Conservation (phyloP, 2,113 vertebrate species). For the Halichoeres trimaculatus region DNA sequence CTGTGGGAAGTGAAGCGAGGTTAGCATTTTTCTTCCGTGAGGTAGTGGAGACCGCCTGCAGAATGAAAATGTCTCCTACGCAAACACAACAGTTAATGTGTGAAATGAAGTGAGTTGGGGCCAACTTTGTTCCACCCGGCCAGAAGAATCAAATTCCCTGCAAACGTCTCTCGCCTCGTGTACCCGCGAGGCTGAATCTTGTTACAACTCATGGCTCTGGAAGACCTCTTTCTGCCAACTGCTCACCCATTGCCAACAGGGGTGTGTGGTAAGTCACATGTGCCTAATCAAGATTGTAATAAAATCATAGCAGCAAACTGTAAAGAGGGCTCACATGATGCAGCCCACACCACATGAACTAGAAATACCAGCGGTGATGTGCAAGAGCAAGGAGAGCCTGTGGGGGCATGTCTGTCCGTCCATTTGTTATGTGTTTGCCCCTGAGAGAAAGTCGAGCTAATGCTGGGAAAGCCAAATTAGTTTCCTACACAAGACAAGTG, state of each 20-base stretch:
- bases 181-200: slow-evolving; percentile 48
- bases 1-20: slow-evolving; percentile 66
- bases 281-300: slow-evolving; percentile 75
- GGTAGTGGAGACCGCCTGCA: slow-evolving; percentile 76
- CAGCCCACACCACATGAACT: slow-evolving; percentile 56
- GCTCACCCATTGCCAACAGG: slow-evolving; percentile 54
- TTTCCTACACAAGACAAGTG: slow-evolving; percentile 42
- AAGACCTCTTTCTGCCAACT: slow-evolving; percentile 53
- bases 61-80: slow-evolving; percentile 66
- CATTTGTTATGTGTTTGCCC: slow-evolving; percentile 64
- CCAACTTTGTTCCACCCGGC: slow-evolving; percentile 56
- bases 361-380: slow-evolving; percentile 52
- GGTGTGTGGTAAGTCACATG: slow-evolving; percentile 74
- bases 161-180: slow-evolving; percentile 27
- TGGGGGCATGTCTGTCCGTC: slow-evolving; percentile 50
- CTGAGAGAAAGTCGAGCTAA: slow-evolving; percentile 46
- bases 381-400: slow-evolving; percentile 37
- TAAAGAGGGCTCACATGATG: slow-evolving; percentile 75
- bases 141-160: slow-evolving; percentile 59
- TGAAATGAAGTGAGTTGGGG: slow-evolving; percentile 66
- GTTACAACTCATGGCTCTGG: slow-evolving; percentile 47
- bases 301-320: slow-evolving; percentile 65
- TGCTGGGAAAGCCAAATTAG: slow-evolving; percentile 50
- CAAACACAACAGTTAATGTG: slow-evolving; percentile 72
- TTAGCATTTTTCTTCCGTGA: slow-evolving; percentile 81